Percentiles rank a stretch among this genome's conserved stretches.
Conservation (phyloP, 2,113 vertebrate species). For the Neogobius melanostomus region DNA sequence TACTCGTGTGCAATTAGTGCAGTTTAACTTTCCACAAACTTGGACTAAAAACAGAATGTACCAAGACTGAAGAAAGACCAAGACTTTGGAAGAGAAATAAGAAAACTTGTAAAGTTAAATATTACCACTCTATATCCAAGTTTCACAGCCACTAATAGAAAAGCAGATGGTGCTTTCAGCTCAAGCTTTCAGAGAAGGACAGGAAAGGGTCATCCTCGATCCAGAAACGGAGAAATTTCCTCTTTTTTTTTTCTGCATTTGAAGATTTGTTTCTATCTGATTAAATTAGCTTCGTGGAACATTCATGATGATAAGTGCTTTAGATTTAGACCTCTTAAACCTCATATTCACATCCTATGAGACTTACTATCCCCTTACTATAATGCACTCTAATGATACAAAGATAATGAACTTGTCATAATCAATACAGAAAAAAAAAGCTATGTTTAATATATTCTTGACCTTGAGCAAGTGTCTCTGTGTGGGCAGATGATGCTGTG, state of each 20-base stretch:
- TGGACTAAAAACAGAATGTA: not conserved
- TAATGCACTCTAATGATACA: too few relatives aligned
- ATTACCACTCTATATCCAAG: not conserved
- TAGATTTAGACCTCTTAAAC: not conserved
- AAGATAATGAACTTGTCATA: too few relatives aligned
- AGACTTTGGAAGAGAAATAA: not conserved
- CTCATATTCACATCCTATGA: too few relatives aligned
- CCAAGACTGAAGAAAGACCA: not conserved
- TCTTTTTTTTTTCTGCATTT: not conserved
- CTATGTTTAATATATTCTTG: too few relatives aligned
- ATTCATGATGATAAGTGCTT: not conserved
- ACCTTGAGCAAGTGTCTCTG: too few relatives aligned
- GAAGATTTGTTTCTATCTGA: not conserved
- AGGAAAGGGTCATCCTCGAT: not conserved
- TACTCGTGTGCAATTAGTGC: not conserved
- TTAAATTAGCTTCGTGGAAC: not conserved
- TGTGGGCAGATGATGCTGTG: too few relatives aligned
- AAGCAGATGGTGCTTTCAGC: constrained; percentile 6
- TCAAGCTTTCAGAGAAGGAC: not conserved
- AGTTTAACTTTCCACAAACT: constrained; percentile 3
- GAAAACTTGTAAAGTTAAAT: not conserved
- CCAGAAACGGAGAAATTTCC: constrained; percentile 5
- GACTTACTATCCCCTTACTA: too few relatives aligned
- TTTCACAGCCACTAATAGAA: constrained; percentile 2
- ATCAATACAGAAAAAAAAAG: too few relatives aligned